These are phyloP conservation scores for Phocides pigmalion DNA, from an alignment of 1,140 invertebrate species.

Conservation along the genomic window DNA sequence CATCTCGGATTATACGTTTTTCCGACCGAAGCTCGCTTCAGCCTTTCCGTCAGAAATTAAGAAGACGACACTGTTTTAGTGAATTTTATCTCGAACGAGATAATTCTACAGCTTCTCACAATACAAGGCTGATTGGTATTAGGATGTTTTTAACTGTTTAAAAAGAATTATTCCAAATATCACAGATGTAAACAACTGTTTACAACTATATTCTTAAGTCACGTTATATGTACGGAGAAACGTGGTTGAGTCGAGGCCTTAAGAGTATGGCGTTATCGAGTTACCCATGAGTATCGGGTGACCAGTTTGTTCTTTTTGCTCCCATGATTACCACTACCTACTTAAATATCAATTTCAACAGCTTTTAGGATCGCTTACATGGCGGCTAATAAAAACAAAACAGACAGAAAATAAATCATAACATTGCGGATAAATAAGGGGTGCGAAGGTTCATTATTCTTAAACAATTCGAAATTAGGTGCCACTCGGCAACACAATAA, in stretches of 20 bases:
- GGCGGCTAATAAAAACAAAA: constrained; percentile 9
- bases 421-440: constrained; percentile 6
- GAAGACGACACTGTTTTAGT: constrained; percentile 27
- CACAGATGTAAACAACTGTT: background rate
- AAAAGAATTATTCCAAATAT: background rate
- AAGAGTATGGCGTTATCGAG: constrained; percentile 29
- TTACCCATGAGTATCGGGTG: constrained; percentile 27
- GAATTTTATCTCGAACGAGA: constrained; percentile 10
- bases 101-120: background rate
- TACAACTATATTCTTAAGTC: constrained; percentile 10
- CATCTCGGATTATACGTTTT: constrained; percentile 29
- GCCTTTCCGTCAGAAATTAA: constrained; percentile 23
- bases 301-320: constrained; percentile 33
- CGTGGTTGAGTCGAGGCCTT: constrained; percentile 20
- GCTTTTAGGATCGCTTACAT: constrained; percentile 24
- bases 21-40: constrained; percentile 16
- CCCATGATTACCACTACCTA: constrained; percentile 29
- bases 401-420: constrained; percentile 12
- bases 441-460: background rate
- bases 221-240: constrained; percentile 11
- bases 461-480: constrained; percentile 45
- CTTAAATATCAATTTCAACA: constrained; percentile 33
- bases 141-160: background rate
- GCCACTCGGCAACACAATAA: constrained; percentile 47
- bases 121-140: background rate